A percentile compares a stretch with the other conserved stretches of the same genome.
These are phyloP conservation scores for Marcusenius ussheri DNA, from an alignment of 2,113 vertebrate genomes.

Conservation along the genomic window DNA sequence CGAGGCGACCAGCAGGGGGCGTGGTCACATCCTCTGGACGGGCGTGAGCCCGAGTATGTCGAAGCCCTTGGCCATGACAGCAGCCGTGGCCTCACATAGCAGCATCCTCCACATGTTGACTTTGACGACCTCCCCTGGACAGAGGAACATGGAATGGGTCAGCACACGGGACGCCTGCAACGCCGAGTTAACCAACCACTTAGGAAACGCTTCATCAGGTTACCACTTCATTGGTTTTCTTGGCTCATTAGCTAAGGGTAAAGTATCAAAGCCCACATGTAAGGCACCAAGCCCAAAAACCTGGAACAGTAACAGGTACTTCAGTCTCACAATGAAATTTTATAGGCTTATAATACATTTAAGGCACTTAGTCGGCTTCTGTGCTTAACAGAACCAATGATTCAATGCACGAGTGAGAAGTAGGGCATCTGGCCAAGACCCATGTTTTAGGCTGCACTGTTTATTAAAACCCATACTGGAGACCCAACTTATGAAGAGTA, in stretches of 20 bases:
- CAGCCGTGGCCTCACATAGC: slow-evolving; percentile 82
- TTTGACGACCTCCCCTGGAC: slow-evolving; percentile 79
- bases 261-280: neutral
- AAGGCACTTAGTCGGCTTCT: slow-evolving; percentile 7
- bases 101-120: slow-evolving; percentile 94
- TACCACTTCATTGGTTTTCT: neutral
- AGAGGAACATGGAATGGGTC: neutral
- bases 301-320: slow-evolving; percentile 1
- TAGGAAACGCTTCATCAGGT: neutral
- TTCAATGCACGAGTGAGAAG: neutral
- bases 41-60: slow-evolving; percentile 87
- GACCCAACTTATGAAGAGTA: neutral
- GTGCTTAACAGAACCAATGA: slow-evolving; percentile 16
- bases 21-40: slow-evolving; percentile 82
- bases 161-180: neutral
- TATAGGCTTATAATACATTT: slow-evolving; percentile 11
- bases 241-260: neutral
- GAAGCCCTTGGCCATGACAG: slow-evolving; percentile 86
- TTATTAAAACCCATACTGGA: neutral
- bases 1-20: neutral
- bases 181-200: neutral
- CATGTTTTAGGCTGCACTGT: neutral
- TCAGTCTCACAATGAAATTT: slow-evolving; percentile 3
- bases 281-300: neutral
- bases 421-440: neutral